phyloP scores from a whole-genome alignment of 2,113 vertebrate species.

The Martes martes region DNA sequence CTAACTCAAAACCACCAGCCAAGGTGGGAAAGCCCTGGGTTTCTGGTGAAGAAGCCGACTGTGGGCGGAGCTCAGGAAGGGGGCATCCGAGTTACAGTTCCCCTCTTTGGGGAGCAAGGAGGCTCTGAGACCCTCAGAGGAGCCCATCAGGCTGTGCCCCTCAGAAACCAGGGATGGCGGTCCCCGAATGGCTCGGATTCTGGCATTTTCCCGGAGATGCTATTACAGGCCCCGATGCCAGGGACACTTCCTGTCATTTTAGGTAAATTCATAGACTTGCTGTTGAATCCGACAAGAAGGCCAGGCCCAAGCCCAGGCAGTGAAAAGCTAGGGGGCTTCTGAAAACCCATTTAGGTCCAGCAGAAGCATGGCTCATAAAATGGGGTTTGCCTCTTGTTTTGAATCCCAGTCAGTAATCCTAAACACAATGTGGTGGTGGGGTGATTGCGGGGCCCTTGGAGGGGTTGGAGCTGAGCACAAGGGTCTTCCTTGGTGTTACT shows the following conservation, averaged over 20 bases:
- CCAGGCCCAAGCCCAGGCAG: no score
- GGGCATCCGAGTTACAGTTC: no score
- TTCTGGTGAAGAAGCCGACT: not conserved
- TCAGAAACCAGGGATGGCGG: not conserved
- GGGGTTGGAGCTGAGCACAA: not conserved
- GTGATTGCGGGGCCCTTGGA: accelerated
- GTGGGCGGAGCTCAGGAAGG: not conserved
- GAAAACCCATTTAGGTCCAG: not conserved
- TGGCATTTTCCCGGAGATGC: conserved; percentile 61
- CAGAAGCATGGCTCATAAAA: not conserved
- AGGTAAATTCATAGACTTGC: not conserved
- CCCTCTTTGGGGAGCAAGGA: not conserved
- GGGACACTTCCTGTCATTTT: not conserved
- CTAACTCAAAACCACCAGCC: not conserved
- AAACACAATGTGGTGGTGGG: not conserved
- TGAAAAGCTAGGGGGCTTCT: not conserved
- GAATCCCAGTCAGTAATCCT: not conserved
- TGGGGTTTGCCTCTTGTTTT: not conserved
- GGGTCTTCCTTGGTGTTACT: not conserved
- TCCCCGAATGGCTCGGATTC: not conserved
- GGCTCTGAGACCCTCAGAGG: not conserved
- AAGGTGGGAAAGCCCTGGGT: accelerated
- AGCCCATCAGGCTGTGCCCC: not conserved
- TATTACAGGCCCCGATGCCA: conserved; percentile 1
- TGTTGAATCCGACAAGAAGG: not conserved